Evolutionary conservation across 2,888 invertebrate genomes (phyloP).

Genomic region (Idaea biselata): DNA sequence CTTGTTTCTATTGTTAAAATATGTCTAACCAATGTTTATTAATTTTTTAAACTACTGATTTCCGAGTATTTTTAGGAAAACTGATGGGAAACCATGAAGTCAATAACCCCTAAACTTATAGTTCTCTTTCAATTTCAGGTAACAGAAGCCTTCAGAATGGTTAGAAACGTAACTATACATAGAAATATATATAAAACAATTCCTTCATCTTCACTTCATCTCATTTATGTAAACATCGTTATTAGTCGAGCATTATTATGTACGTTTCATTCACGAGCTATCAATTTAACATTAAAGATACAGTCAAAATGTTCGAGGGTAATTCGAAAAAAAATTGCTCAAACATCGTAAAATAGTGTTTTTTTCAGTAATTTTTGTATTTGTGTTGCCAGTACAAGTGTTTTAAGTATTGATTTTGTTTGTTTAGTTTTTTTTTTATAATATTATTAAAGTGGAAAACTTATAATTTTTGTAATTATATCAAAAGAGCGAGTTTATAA

Average conservation of each 20-base stretch:
- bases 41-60: too few species aligned
- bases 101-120: background rate
- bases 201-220: slow-evolving; percentile 2
- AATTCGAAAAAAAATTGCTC: slow-evolving; percentile 36
- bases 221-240: background rate
- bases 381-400: slow-evolving; percentile 15
- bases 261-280: slow-evolving; percentile 4
- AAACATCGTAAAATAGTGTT: slow-evolving; percentile 23
- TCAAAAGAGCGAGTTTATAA: background rate
- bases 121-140: slow-evolving; percentile 26
- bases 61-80: too few species aligned
- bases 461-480: background rate
- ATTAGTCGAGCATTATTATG: slow-evolving; percentile 12
- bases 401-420: background rate
- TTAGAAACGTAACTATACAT: slow-evolving; percentile 21
- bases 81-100: too few species aligned
- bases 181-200: slow-evolving; percentile 1
- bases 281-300: background rate
- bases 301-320: slow-evolving; percentile 15
- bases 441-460: background rate
- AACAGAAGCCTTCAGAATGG: slow-evolving; percentile 15
- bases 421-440: background rate
- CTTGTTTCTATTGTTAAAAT: too few species aligned
- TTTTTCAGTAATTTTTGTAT: slow-evolving; percentile 6
- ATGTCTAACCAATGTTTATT: too few species aligned